phyloP scores from a whole-genome alignment of 2,113 vertebrate species.

The Natator depressus region DNA sequence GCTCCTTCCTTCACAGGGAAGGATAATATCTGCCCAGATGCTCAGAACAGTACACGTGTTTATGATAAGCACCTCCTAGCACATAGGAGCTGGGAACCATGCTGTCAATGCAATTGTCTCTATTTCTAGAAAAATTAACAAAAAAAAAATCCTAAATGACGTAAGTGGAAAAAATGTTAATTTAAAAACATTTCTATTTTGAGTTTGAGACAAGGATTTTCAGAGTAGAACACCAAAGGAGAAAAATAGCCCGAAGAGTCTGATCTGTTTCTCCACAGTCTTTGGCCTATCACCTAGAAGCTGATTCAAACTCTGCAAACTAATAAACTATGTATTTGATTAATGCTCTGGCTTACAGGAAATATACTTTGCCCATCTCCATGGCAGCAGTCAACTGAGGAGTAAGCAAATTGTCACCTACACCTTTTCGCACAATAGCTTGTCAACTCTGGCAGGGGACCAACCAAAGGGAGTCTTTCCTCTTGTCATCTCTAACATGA shows the following conservation, averaged over 20 bases:
- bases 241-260: not conserved
- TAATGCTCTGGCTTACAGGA: fast-evolving
- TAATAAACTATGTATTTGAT: not conserved
- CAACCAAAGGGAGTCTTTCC: not conserved
- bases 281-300: not conserved
- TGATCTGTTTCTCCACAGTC: not conserved
- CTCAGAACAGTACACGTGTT: not conserved
- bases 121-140: not conserved
- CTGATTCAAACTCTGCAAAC: not conserved
- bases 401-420: not conserved
- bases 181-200: not conserved
- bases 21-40: not conserved
- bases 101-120: not conserved
- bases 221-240: not conserved
- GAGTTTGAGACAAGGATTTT: fast-evolving
- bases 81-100: not conserved
- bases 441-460: not conserved
- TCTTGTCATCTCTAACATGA: not conserved
- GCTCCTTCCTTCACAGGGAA: too few species aligned
- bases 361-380: not conserved
- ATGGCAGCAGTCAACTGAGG: not conserved
- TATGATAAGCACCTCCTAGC: not conserved
- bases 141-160: not conserved
- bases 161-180: not conserved
- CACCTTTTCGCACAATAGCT: not conserved